phyloP scores from a whole-genome alignment of 2,888 invertebrate species.

The Panopea generosa region DNA sequence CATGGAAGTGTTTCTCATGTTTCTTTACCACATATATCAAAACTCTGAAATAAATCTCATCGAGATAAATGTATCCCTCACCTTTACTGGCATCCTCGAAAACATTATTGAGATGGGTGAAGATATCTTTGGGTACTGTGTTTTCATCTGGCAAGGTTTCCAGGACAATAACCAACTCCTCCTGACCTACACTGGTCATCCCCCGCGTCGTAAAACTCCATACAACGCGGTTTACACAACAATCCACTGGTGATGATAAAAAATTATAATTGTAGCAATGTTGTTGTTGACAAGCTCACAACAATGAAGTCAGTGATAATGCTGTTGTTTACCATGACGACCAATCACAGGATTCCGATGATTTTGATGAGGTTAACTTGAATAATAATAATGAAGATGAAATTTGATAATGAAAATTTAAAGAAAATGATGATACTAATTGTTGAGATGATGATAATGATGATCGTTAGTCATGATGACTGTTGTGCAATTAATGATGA shows the following conservation, averaged over 20 bases:
- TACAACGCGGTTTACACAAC: slow-evolving; percentile 85
- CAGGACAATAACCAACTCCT: slow-evolving; percentile 92
- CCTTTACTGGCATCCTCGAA: slow-evolving; percentile 87
- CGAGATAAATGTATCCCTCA: slow-evolving; percentile 61
- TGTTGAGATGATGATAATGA: background rate
- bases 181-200: slow-evolving; percentile 92
- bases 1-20: too few species aligned
- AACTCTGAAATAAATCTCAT: too few species aligned
- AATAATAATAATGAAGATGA: too few species aligned
- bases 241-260: slow-evolving; percentile 90
- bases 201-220: slow-evolving; percentile 93
- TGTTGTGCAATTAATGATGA: too few species aligned
- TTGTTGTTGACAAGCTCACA: too few species aligned
- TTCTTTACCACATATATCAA: too few species aligned
- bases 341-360: too few species aligned
- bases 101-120: slow-evolving; percentile 90
- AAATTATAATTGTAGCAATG: too few species aligned
- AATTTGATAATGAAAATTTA: slow-evolving; percentile 57
- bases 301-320: too few species aligned
- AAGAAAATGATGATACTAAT: slow-evolving; percentile 2
- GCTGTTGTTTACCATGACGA: too few species aligned
- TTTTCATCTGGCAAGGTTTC: slow-evolving; percentile 87
- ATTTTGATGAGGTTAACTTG: too few species aligned
- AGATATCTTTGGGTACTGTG: slow-evolving; percentile 89
- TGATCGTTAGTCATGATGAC: too few species aligned